These are phyloP conservation scores for Perdita meconis DNA, from an alignment of 2,888 invertebrate species.

Conservation along the genomic window DNA sequence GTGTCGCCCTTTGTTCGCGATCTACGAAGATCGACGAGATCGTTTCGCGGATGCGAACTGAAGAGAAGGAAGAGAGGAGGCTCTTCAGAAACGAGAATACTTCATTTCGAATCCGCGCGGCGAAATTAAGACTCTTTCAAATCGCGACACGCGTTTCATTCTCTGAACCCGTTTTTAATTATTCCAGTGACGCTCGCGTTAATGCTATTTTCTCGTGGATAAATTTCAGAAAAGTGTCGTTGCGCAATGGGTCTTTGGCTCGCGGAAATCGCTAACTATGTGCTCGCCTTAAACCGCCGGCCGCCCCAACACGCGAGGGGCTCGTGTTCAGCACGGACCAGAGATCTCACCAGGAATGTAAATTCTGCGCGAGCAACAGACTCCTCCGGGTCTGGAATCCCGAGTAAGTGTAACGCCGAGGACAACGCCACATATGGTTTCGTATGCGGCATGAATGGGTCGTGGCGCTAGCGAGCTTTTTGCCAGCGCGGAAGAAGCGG, in stretches of 20 bases:
- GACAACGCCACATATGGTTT: conserved; percentile 70
- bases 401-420: conserved; percentile 56
- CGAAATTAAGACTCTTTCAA: too few relatives aligned
- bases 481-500: conserved; percentile 71
- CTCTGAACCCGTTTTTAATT: too few relatives aligned
- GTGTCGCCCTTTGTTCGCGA: background rate
- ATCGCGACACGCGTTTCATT: too few relatives aligned
- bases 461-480: conserved; percentile 76
- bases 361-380: conserved; percentile 39
- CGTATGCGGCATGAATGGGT: conserved; percentile 76
- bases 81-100: too few relatives aligned
- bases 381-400: conserved; percentile 63
- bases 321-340: conserved; percentile 5
- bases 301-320: background rate
- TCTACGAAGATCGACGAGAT: background rate
- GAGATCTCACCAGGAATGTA: conserved; percentile 49
- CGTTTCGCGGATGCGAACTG: background rate
- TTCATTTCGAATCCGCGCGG: too few relatives aligned
- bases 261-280: too few relatives aligned
- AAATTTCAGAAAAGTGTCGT: too few relatives aligned
- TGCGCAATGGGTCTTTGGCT: too few relatives aligned
- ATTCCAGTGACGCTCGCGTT: too few relatives aligned
- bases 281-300: background rate
- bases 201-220: too few relatives aligned
- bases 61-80: too few relatives aligned